Evolutionary conservation across 2,888 invertebrate species (phyloP), one percentile per base, ranked within the genome.

Genomic region (Tiliacea aurago): DNA sequence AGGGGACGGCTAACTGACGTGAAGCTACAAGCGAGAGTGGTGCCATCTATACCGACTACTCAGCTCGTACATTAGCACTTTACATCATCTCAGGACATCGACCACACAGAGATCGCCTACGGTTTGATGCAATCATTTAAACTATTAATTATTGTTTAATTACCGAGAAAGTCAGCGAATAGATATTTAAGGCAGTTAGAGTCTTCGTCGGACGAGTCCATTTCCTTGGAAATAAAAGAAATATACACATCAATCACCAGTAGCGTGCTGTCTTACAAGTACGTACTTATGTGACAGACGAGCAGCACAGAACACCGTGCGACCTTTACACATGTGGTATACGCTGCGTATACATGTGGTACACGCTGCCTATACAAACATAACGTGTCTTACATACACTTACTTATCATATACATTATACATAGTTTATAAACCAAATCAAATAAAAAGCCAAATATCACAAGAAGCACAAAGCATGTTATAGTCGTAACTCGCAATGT

Each of bases 151-250:
- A 72, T 78, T 82, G 85, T 88, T 87, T 78, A 92, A 93, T 97
- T 97, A 97, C 97, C 97, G 96, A 97, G 96, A 90, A 97, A 95
- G 93, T 97, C 97, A 94, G 97, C 97, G 95, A 97, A 97, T 94
- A 97, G 97, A 95, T 97, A 97, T 97, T 97, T 97, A 95, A 97
- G 97, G 97, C 97, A 97, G 97, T 97, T 97, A 96, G 97, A 96
- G 95, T 97, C 95, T 91, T 95, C 95, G 90, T 95, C 95, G 92
- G 95, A 95, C 89, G 95, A 93, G 88, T 93, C 94, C 94, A 92
- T 91, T 91, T 94, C 95, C 95, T 95, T 94, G 87, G 92, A 88
- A 90, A 94, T 91, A 93, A 90, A 93, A 94, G 81, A 94, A 93
- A 90, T 87, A 91, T 87, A 93, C 87, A 92, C 87, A 90, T 94